Base-by-base conservation (phyloP, 1,140 invertebrate genomes). In the Camponotus pennsylvanicus region DNA sequence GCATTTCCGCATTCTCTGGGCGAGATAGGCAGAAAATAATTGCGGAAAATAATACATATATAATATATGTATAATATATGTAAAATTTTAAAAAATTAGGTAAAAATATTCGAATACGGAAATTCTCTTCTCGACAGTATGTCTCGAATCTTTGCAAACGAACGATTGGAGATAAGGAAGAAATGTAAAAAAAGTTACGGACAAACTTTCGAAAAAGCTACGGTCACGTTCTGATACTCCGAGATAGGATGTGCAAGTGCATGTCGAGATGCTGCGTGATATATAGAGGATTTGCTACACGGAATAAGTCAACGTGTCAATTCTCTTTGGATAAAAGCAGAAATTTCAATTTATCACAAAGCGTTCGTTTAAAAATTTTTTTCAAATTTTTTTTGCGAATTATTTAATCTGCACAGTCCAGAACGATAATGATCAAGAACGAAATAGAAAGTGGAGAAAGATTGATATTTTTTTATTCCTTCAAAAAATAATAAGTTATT, bases 241-340 rank as follows among this genome's bases (percentile, higher is more conserved):
- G 34, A 18, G 42, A 79, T 79, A 34, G 61, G 49, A 67, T 63
- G 76, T 79, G 76, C 32, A 37, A 59, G 45, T 61, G 71, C 40
- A 87, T 69, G 70, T 86, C 75, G 63, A 42, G 34, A 84, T 91
- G 89, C 86, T 90, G 49, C 76, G 37, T 57, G 66, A 82, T 82
- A 75, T 64, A 83, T 45, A 49, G 32, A 21, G 52, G 57, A 78
- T 76, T 85, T 76, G 69, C 73, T 67, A 18, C 55, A 34, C 40
- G 32, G 40, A 63, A 73, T 84, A 69, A 88, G 86, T 86, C 59
- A 78, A 86, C 55, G 85, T 86, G 55, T 63, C 27, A 66, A 77
- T 67, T 52, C 52, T 85, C 40, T 45, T 63, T 69, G 37, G 49
- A 40, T 59, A 21, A 45, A 45, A 45, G 11, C 32, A 57, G 32